Percentiles rank a stretch among this genome's conserved stretches.
phyloP scores from a whole-genome alignment of 2,797 vertebrate species.

The Eremophila alpestris region DNA sequence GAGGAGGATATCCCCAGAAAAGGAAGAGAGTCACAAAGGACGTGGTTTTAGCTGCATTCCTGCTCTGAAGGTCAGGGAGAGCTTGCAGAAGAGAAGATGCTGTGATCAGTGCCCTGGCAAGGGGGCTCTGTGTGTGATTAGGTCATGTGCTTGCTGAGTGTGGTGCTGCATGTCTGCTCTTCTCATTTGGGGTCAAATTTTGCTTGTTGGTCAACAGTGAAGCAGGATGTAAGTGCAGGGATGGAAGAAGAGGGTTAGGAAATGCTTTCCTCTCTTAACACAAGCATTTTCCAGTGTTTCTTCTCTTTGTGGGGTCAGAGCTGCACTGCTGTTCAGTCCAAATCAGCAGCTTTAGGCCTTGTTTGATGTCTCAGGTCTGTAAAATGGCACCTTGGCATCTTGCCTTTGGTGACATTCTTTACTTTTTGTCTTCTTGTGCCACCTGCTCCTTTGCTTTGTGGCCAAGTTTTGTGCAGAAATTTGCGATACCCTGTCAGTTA shows the following conservation, averaged over 20 bases:
- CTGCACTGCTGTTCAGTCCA: not conserved
- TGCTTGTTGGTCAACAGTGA: not conserved
- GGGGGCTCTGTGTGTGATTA: no score
- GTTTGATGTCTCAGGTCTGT: not conserved
- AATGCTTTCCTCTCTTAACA: not conserved
- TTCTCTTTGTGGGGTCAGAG: not conserved
- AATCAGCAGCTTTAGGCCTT: not conserved
- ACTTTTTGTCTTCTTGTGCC: not conserved
- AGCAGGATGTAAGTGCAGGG: not conserved
- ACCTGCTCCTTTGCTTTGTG: not conserved
- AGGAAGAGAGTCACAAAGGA: not conserved
- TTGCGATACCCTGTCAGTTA: not conserved
- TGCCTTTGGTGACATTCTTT: not conserved
- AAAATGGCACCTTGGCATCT: not conserved
- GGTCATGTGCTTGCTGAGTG: not conserved
- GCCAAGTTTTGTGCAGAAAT: not conserved
- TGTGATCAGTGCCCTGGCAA: rapidly evolving
- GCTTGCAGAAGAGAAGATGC: not conserved
- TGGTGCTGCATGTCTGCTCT: not conserved
- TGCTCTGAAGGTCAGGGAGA: not conserved
- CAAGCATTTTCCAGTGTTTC: not conserved
- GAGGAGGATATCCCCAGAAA: not conserved
- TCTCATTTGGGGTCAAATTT: not conserved
- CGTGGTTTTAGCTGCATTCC: rapidly evolving
- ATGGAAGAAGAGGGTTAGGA: not conserved